Conservation (phyloP, 2,113 vertebrate genomes). For the Ictidomys tridecemlineatus region DNA sequence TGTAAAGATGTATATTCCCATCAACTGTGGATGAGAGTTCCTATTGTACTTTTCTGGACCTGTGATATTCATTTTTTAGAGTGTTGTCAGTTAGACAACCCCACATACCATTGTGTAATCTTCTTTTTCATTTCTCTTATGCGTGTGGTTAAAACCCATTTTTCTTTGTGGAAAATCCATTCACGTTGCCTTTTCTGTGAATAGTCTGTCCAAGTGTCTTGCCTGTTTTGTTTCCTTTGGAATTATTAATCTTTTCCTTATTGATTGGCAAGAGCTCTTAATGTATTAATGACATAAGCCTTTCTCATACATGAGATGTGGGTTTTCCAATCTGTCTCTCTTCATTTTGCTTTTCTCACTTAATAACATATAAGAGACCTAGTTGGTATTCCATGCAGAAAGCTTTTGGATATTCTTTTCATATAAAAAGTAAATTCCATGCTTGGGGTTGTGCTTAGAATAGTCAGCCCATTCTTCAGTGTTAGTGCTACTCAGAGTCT, state of each 20-base stretch:
- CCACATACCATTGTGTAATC: background rate
- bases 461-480: background rate
- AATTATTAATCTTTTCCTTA: background rate
- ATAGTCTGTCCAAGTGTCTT: background rate
- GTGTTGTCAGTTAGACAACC: background rate
- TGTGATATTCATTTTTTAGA: background rate
- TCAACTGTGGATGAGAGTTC: background rate
- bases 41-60: background rate
- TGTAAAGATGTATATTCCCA: background rate
- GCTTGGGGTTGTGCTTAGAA: background rate
- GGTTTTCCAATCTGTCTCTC: background rate
- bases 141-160: background rate
- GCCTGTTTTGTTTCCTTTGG: background rate
- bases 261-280: background rate
- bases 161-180: background rate
- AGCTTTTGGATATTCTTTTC: background rate
- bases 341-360: background rate
- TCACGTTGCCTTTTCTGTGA: constrained; percentile 2
- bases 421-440: background rate
- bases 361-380: background rate
- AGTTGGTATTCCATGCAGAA: background rate
- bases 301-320: background rate
- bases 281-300: background rate
- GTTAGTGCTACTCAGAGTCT: background rate
- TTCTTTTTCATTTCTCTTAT: background rate